Evolutionary conservation across 1,140 invertebrate genomes (phyloP).

Genomic region (Achatina immaculata): DNA sequence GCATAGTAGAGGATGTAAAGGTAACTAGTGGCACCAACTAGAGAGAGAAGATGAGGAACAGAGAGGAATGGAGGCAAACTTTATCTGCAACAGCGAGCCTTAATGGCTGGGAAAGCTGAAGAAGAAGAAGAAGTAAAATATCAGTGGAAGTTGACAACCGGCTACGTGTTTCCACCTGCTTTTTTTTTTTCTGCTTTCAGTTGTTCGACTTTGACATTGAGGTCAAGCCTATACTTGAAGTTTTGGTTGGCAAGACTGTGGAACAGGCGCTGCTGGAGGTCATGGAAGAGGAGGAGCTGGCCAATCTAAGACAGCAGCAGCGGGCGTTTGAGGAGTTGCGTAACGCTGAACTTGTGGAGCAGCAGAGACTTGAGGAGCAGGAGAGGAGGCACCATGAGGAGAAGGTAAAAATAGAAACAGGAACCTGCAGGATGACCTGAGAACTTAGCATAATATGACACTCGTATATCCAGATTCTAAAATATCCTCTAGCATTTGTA

Average conservation of each 20-base stretch:
- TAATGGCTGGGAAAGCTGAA: too few species aligned
- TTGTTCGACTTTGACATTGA: slow-evolving; percentile 86
- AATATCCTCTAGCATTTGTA: too few species aligned
- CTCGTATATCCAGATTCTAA: too few species aligned
- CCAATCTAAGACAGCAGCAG: slow-evolving; percentile 82
- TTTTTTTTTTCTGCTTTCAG: slow-evolving; percentile 48
- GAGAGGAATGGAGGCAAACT: too few species aligned
- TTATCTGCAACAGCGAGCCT: too few species aligned
- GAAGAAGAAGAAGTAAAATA: too few species aligned
- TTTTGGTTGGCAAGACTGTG: slow-evolving; percentile 87
- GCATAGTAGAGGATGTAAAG: too few species aligned
- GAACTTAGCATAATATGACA: too few species aligned
- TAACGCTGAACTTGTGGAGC: slow-evolving; percentile 83
- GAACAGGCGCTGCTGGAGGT: slow-evolving; percentile 87
- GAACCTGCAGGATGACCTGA: neutral
- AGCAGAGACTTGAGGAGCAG: slow-evolving; percentile 81
- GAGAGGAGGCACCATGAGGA: slow-evolving; percentile 78
- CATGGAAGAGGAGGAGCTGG: slow-evolving; percentile 74
- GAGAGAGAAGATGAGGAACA: too few species aligned
- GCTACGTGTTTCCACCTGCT: too few species aligned
- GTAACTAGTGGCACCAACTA: too few species aligned
- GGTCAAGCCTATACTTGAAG: slow-evolving; percentile 88
- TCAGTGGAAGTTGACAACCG: too few species aligned
- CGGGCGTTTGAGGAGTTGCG: slow-evolving; percentile 81
- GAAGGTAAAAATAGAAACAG: slow-evolving; percentile 61